Evolutionary conservation across 2,797 vertebrate species (phyloP), one percentile per base, ranked within the genome.

Genomic region (Epinephelus awoara): DNA sequence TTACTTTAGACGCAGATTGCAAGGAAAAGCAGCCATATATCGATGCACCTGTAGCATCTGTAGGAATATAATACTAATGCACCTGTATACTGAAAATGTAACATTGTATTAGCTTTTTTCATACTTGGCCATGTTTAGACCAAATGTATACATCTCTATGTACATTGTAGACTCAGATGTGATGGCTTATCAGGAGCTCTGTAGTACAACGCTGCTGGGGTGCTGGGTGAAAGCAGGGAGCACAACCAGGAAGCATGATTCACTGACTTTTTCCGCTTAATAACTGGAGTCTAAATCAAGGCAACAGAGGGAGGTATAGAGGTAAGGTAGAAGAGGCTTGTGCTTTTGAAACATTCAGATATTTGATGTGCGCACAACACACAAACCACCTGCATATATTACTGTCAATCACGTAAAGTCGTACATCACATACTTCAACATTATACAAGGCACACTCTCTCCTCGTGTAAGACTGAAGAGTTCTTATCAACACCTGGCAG

Each of bases 221-320:
- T 63, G 65, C 64, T 46, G 47, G 56, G 58, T 46, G 67, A 67
- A 85, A 78, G 69, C 64, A 63, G 72, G 84, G 84, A 80, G 19
- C 69, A 59, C 29, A 74, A 77, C 72, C 84, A 87, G 86, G 86
- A 92, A 91, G 88, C 79, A 59, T 77, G 90, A 75, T 80, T 89
- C 88, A 75, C 72, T 85, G 87, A 84, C 82, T 85, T 57, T 21
- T 85, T 74, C 62, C 6, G 0, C 68, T 55, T 56, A 38, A 61
- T 64, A 75, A 47, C 40, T 69, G 38, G 58, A 84, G 68, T 87
- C 79, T 84, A 90, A 90, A 93, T 90, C 79, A 86, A 84, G 56
- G 34, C 67, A 77, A 17, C 75, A 82, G 80, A 75, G 50, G 90
- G 75, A 61, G 82, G 65, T 44, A 46, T 89, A 77, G 40, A 42